Percentiles rank a stretch among this genome's conserved stretches.
Evolutionary conservation across 2,888 invertebrate species (phyloP).

Genomic region (Polietes domitor): DNA sequence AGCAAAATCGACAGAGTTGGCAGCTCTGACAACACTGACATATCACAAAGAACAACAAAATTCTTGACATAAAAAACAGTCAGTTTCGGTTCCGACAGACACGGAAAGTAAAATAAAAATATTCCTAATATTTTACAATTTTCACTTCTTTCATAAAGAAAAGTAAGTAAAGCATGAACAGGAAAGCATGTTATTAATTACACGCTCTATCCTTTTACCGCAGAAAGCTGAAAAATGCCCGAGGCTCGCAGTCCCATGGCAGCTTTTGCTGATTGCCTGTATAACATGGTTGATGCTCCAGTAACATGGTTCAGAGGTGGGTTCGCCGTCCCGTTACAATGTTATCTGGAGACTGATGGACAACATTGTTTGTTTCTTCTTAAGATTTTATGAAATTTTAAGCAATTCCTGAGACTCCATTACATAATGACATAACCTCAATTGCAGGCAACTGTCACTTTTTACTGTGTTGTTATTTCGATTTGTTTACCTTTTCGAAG

Average conservation of each 20-base stretch:
- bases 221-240: conserved; percentile 72
- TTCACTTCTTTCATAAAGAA: conserved; percentile 18
- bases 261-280: conserved; percentile 82
- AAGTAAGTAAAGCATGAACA: conserved; percentile 26
- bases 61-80: conserved; percentile 29
- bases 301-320: conserved; percentile 89
- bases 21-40: no score
- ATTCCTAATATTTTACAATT: conserved; percentile 7
- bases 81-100: conserved; percentile 21
- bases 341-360: not conserved
- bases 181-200: not conserved
- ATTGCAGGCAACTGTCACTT: conserved; percentile 34
- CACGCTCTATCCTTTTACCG: not conserved
- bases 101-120: conserved; percentile 36
- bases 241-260: conserved; percentile 79
- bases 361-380: not conserved
- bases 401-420: conserved; percentile 64
- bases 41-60: no score
- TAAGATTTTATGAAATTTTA: not conserved
- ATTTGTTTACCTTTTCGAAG: conserved; percentile 66
- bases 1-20: no score
- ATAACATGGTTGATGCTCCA: conserved; percentile 85
- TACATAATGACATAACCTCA: conserved; percentile 80
- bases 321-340: conserved; percentile 42
- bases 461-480: conserved; percentile 60